Evolutionary conservation across 2,113 vertebrate species (phyloP), one percentile per base, ranked within the genome.

Genomic region (Mustelus asterias): DNA sequence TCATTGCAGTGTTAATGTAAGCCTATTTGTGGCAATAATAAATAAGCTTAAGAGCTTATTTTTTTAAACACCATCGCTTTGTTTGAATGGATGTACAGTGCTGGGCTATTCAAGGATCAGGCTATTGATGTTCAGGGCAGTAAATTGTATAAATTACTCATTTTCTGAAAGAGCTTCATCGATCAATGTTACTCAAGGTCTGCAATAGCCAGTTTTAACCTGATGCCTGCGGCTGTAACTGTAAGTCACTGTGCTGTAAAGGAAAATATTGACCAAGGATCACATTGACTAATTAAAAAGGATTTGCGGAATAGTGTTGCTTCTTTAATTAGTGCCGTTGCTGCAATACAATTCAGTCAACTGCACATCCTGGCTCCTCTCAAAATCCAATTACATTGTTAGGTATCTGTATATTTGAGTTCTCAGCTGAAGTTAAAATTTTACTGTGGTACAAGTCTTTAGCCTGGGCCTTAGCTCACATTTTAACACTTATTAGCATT

Each of bases 201-300:
- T 69, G 86, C 86, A 89, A 41, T n/a, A 41, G 26, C 92, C 63
- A 69, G 63, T 69, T 67, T 65, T 94, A 94, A 41, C 92, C 92
- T 44, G 20, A 69, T 94, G 18, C 63, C n/a, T 44, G n/a, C n/a
- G 24, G 37, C 92, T 67, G 63, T n/a, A 65, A 69, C n/a, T 3
- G 14, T 37, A 33, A 94, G 90, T 94, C 90, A 69, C 69, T 94
- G n/a, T 3, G 63, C 92, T 69, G 63, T 93, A 18, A 41, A 94
- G 44, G 44, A 89, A 41, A 67, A 69, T n/a, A 94, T 69, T 67
- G 60, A 89, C 48, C 54, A 60, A 89, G 54, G 54, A 94, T 94
- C 22, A 3, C 33, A 9, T 94, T 94, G 92, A 94, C 63, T 41
- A 69, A 41, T 69, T 94, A 94, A 41, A 22, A 65, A 69, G 63